Conservation (phyloP, 1,140 invertebrate species). For the Sinonovacula constricta region DNA sequence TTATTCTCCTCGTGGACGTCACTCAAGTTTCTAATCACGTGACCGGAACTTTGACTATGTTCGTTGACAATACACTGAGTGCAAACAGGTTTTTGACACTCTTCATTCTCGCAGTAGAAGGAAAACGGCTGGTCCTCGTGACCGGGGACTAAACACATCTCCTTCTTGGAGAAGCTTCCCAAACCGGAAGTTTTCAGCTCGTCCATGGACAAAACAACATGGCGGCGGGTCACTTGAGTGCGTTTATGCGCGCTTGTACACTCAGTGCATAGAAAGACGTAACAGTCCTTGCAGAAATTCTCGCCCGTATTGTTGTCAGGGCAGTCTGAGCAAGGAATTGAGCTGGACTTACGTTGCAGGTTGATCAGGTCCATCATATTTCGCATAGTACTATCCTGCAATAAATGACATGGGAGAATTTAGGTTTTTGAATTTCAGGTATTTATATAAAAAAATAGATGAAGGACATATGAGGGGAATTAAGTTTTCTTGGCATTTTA, state of each 20-base stretch:
- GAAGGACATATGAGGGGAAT: no score
- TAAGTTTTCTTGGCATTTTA: no score
- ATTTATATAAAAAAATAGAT: no score
- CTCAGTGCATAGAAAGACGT: slow-evolving; percentile 47
- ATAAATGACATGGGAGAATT: no score
- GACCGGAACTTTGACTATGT: slow-evolving; percentile 35
- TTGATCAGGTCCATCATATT: slow-evolving; percentile 51
- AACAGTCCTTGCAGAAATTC: slow-evolving; percentile 48
- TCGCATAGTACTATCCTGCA: slow-evolving; percentile 35
- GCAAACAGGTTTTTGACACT: slow-evolving; percentile 45
- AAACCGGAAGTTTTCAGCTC: slow-evolving; percentile 39
- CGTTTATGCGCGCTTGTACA: slow-evolving; percentile 47
- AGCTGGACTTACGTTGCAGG: slow-evolving; percentile 38
- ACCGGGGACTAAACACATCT: slow-evolving; percentile 37
- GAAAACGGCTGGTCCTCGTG: slow-evolving; percentile 51
- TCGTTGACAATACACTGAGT: slow-evolving; percentile 35
- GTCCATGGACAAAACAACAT: slow-evolving; percentile 32
- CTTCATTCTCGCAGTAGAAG: slow-evolving; percentile 40
- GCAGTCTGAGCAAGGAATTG: slow-evolving; percentile 46
- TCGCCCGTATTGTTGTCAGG: slow-evolving; percentile 41
- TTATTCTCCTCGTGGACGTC: slow-evolving; percentile 45
- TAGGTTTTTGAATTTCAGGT: no score
- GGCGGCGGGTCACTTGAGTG: slow-evolving; percentile 38
- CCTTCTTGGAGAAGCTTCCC: slow-evolving; percentile 42
- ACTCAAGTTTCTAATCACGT: slow-evolving; percentile 43